Percentiles rank a stretch among this genome's conserved stretches.
Conservation (phyloP, 2,888 invertebrate genomes). For the Leptodirus hochenwartii region DNA sequence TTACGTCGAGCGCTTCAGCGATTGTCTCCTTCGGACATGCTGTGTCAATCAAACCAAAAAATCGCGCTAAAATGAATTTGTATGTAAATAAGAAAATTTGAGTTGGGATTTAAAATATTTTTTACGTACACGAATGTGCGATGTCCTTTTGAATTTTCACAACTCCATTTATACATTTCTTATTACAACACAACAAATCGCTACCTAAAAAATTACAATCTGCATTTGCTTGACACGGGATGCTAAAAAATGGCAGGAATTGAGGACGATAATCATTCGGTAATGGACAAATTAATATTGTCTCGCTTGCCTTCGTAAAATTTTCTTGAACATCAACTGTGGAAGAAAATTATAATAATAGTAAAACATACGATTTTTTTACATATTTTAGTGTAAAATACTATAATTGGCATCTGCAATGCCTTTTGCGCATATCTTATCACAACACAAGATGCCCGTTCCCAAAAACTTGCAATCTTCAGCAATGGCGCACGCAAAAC, state of each 20-base stretch:
- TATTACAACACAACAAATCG: constrained; percentile 36
- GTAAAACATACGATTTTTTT: too few species aligned
- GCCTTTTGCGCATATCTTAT: constrained; percentile 39
- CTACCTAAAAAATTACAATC: constrained; percentile 37
- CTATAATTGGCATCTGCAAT: too few species aligned
- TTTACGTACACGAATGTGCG: constrained; percentile 22
- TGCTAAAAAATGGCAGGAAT: constrained; percentile 12
- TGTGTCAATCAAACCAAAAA: constrained; percentile 47
- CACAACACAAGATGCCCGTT: constrained; percentile 35
- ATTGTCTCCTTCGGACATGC: constrained; percentile 49
- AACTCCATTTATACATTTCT: constrained; percentile 40
- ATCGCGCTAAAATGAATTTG: constrained; percentile 35
- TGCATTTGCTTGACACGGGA: constrained; percentile 31
- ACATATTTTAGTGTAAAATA: too few species aligned
- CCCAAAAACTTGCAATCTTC: constrained; percentile 34
- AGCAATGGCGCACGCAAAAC: constrained; percentile 33
- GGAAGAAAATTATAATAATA: too few species aligned
- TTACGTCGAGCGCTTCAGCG: constrained; percentile 50
- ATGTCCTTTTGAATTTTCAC: constrained; percentile 34
- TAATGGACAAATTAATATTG: too few species aligned
- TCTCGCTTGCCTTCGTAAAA: too few species aligned
- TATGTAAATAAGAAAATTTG: constrained; percentile 5
- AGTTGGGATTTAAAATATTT: background rate
- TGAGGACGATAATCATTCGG: too few species aligned
- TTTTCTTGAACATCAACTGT: too few species aligned